A percentile compares a stretch with the other conserved stretches of the same genome.
Evolutionary conservation across 1,140 invertebrate genomes (phyloP).

Genomic region (Potamilus streckersoni): DNA sequence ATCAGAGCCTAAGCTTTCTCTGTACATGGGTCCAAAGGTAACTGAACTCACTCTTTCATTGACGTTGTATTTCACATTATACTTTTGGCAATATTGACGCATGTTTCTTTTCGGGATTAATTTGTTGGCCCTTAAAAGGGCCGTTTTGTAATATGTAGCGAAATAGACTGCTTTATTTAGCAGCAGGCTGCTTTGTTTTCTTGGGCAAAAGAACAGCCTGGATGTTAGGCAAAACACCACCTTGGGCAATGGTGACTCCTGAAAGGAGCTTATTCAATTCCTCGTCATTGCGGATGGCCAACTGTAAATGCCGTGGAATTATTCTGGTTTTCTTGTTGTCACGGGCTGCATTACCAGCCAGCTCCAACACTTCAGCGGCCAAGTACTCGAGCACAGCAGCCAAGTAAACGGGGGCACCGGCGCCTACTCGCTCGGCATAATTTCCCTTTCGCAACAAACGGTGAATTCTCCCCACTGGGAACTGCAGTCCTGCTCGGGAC

Average conservation of each 20-base stretch:
- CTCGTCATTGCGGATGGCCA: slow-evolving; percentile 61
- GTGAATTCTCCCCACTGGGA: too few relatives aligned
- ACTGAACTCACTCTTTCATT: too few relatives aligned
- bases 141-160: neutral
- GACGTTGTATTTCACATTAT: too few relatives aligned
- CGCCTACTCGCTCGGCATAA: slow-evolving; percentile 51
- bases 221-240: slow-evolving; percentile 64
- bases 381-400: slow-evolving; percentile 21
- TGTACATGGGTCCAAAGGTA: too few relatives aligned
- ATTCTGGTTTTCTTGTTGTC: slow-evolving; percentile 70
- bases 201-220: slow-evolving; percentile 57
- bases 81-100: neutral
- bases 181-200: slow-evolving; percentile 32
- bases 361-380: slow-evolving; percentile 69
- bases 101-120: neutral
- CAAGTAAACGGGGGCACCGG: slow-evolving; percentile 54
- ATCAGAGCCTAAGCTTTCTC: too few relatives aligned
- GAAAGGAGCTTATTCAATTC: slow-evolving; percentile 58
- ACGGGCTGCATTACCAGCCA: slow-evolving; percentile 80
- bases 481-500: too few relatives aligned
- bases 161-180: neutral
- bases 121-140: neutral
- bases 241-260: slow-evolving; percentile 59
- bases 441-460: slow-evolving; percentile 31
- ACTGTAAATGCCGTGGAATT: slow-evolving; percentile 54